Base-by-base conservation (phyloP, 2,888 invertebrate species). In the Hypsopygia costalis region DNA sequence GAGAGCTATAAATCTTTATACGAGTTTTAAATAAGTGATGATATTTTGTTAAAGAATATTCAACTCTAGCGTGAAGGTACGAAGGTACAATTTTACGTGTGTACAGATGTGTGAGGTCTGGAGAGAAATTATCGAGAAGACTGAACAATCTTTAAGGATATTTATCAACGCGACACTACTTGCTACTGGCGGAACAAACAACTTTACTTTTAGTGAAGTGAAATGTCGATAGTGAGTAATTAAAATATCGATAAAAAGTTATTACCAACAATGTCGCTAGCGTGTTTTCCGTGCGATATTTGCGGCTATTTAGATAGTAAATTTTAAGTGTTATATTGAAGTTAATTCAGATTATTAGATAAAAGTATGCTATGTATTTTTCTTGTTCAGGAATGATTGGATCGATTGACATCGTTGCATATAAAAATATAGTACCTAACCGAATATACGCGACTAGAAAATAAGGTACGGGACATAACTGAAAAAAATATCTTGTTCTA, bases 141-240 rank as follows among this genome's bases (percentile, higher is more conserved):
- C 75, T 69, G 78, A 75, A 81, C 86, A 82, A 88, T 87, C 86
- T 87, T 76, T 81, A 74, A 80, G 83, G 85, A 78, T 83, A 88
- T 88, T 87, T 87, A 87, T 88, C 88, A 88, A 82, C 59, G 72
- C 75, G 87, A 88, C 85, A 81, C 80, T 79, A 77, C 79, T 79
- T 73, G 87, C 88, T 88, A 88, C 88, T 79, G 87, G 82, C 79
- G 78, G 81, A 83, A 81, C 74, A 77, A 82, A 81, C 81, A 81
- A 81, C 79, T 77, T 76, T 62, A 79, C 76, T 77, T 61, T 68
- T 83, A 80, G 81, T 70, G 79, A 69, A 58, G 81, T 47, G 51
- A 44, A 34, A 47, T 55, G 55, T 71, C 62, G 67, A 69, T 72
- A 58, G 56, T 51, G 29, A 40, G 28, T 6, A 25, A 6, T 25